A percentile compares a stretch with the other conserved stretches of the same genome.
These are phyloP conservation scores for Callyntrura sp. DNA, from an alignment of 2,888 invertebrate genomes.

Conservation along the genomic window DNA sequence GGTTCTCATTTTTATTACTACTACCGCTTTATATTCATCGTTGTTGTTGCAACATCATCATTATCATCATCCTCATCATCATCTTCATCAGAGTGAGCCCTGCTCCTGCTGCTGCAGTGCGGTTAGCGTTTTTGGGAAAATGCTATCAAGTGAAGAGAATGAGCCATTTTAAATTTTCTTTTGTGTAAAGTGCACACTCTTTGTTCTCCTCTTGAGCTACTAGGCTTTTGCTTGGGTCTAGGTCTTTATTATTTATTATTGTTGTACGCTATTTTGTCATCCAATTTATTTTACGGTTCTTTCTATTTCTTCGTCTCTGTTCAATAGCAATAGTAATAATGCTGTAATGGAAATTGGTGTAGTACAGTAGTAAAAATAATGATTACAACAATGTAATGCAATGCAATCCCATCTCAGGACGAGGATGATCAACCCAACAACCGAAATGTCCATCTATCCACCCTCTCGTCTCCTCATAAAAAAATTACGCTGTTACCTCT, in stretches of 20 bases:
- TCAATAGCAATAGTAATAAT: too few relatives aligned
- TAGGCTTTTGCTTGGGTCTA: conserved; percentile 5
- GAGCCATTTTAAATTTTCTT: conserved; percentile 29
- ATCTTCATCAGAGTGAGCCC: too few relatives aligned
- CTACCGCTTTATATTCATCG: conserved; percentile 39
- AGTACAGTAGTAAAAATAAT: conserved; percentile 8
- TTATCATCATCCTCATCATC: too few relatives aligned
- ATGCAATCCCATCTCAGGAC: conserved; percentile 25
- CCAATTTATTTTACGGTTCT: conserved; percentile 68
- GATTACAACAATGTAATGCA: conserved; percentile 6
- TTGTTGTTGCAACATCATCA: too few relatives aligned
- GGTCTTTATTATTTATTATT: conserved; percentile 27
- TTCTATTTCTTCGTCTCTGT: too few relatives aligned
- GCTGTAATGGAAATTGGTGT: conserved; percentile 59
- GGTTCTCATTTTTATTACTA: conserved; percentile 44
- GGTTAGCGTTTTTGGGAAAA: conserved; percentile 61
- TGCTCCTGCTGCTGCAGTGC: too few relatives aligned
- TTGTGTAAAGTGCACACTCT: conserved; percentile 19
- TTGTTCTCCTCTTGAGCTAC: too few relatives aligned
- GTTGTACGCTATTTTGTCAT: conserved; percentile 54
- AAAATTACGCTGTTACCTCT: too few relatives aligned
- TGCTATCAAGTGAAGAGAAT: too few relatives aligned
- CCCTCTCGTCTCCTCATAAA: conserved; percentile 33
- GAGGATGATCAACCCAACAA: not conserved
- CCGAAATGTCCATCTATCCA: conserved; percentile 47